A percentile compares a stretch with the other conserved stretches of the same genome.
These are phyloP conservation scores for Strix aluco DNA, from an alignment of 2,113 vertebrate species.

Conservation along the genomic window DNA sequence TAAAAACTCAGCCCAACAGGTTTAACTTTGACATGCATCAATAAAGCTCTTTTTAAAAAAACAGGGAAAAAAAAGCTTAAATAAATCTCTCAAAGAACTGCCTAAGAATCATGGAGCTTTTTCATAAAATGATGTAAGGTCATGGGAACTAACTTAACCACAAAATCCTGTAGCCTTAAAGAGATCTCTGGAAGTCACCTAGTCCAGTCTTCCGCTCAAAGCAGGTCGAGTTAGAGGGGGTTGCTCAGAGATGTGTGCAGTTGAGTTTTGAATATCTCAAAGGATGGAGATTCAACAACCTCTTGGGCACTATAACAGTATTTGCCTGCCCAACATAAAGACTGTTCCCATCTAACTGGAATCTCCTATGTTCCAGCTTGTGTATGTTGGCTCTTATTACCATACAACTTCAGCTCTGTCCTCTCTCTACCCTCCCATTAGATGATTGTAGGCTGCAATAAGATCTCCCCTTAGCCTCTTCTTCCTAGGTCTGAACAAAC, in stretches of 20 bases:
- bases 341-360: background rate
- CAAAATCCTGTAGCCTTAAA: background rate
- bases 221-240: background rate
- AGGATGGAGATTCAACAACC: background rate
- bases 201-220: background rate
- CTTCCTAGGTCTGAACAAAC: background rate
- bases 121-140: background rate
- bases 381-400: background rate
- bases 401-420: background rate
- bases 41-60: background rate
- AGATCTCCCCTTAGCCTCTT: background rate
- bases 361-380: background rate
- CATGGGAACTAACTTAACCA: background rate
- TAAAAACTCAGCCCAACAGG: background rate
- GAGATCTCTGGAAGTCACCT: background rate
- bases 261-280: background rate
- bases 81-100: background rate
- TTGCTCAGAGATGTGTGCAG: background rate
- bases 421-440: background rate
- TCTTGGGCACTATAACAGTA: background rate
- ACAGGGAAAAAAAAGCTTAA: fast-evolving
- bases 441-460: background rate
- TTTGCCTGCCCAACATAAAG: background rate
- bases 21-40: background rate
- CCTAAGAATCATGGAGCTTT: background rate